phyloP scores from a whole-genome alignment of 2,797 vertebrate genomes.

The Poecilia velifera region DNA sequence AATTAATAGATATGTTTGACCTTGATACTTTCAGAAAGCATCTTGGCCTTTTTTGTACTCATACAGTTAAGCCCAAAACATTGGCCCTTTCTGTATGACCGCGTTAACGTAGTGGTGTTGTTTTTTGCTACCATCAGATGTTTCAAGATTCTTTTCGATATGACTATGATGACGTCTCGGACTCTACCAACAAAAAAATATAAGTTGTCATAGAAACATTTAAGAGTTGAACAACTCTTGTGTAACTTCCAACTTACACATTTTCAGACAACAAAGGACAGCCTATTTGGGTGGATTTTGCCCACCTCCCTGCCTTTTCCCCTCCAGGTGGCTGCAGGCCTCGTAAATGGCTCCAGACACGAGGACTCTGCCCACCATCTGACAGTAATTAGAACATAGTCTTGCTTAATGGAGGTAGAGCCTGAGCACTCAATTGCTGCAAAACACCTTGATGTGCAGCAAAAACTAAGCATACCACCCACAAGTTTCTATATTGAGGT shows the following conservation, averaged over 20 bases:
- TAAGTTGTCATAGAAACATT: constrained; percentile 28
- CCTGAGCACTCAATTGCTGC: constrained; percentile 60
- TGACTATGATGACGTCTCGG: not conserved
- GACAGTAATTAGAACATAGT: constrained; percentile 76
- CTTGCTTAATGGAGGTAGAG: constrained; percentile 51
- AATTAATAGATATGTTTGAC: not conserved
- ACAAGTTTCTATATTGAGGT: constrained; percentile 38
- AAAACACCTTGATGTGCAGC: constrained; percentile 68
- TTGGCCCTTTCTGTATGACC: not conserved
- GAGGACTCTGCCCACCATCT: constrained; percentile 75
- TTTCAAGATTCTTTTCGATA: not conserved
- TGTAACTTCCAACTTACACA: constrained; percentile 56
- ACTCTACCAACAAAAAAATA: not conserved
- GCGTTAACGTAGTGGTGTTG: not conserved
- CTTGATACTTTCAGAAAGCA: not conserved
- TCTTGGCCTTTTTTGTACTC: not conserved
- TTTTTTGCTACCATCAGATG: not conserved
- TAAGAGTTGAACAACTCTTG: constrained; percentile 41
- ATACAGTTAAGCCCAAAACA: not conserved
- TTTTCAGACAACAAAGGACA: constrained; percentile 76
- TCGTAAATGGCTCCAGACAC: constrained; percentile 77
- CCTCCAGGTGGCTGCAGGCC: constrained; percentile 60
- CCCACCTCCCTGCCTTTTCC: not conserved
- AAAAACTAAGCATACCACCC: constrained; percentile 70
- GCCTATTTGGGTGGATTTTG: constrained; percentile 39